These are phyloP conservation scores for Eulemur macaco DNA, from an alignment of 2,113 vertebrate species.

Conservation along the genomic window DNA sequence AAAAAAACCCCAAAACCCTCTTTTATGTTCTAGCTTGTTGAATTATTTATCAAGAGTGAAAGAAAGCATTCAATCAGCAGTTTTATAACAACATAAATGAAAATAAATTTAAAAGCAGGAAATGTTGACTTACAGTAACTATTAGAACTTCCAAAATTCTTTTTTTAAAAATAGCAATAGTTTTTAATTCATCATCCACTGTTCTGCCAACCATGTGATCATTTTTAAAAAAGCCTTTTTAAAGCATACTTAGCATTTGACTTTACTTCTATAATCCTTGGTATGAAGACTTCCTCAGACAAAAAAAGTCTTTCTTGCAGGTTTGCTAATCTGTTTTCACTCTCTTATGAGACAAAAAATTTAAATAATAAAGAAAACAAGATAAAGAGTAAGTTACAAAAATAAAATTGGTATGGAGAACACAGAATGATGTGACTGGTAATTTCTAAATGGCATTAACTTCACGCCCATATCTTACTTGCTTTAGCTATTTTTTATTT, in stretches of 20 bases:
- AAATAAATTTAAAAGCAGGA: slow-evolving; percentile 48
- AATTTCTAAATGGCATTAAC: not conserved
- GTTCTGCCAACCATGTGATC: not conserved
- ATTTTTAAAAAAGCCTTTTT: not conserved
- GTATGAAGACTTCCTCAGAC: not conserved
- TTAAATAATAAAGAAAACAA: not conserved
- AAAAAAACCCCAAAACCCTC: not conserved
- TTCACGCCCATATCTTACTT: not conserved
- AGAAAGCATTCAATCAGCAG: not conserved
- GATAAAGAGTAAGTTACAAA: not conserved
- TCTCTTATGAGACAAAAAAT: not conserved
- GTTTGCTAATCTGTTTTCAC: not conserved
- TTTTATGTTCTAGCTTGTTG: not conserved
- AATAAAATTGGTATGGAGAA: not conserved
- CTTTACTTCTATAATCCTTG: not conserved
- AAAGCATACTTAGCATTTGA: not conserved
- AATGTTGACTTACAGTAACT: not conserved
- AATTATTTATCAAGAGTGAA: slow-evolving; percentile 14
- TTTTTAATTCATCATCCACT: not conserved
- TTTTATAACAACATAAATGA: slow-evolving; percentile 7
- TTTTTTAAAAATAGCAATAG: not conserved
- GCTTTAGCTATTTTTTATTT: not conserved
- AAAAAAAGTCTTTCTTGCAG: not conserved
- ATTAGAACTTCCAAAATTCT: not conserved
- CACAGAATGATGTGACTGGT: not conserved